A percentile compares a stretch with the other conserved stretches of the same genome.
Evolutionary conservation across 2,888 invertebrate genomes (phyloP).

Genomic region (Colletes collaris): DNA sequence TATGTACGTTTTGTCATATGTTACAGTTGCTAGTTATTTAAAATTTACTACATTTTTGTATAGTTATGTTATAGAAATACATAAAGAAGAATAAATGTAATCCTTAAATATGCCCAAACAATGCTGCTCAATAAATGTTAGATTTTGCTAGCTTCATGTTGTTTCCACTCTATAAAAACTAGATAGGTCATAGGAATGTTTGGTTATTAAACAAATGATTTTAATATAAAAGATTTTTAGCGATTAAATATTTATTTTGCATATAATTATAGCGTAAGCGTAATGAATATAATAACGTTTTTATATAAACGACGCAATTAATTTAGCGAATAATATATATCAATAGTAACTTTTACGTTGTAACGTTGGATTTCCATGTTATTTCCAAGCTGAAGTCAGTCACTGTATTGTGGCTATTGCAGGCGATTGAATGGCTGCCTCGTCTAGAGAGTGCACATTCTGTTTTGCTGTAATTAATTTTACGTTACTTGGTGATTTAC

Average conservation of each 20-base stretch:
- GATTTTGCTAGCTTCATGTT: constrained; percentile 36
- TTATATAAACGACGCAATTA: not conserved
- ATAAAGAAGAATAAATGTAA: constrained; percentile 38
- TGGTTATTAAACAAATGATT: not conserved
- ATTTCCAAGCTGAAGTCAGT: constrained; percentile 63
- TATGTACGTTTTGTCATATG: not conserved
- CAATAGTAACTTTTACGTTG: constrained; percentile 40
- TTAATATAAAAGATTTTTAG: not conserved
- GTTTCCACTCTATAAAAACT: constrained; percentile 31
- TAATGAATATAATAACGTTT: not conserved
- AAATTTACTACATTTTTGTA: not conserved
- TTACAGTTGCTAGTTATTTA: too few relatives aligned
- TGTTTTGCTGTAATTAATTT: constrained; percentile 79
- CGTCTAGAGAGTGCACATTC: constrained; percentile 77
- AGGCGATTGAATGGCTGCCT: constrained; percentile 75
- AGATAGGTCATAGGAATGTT: not conserved
- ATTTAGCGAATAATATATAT: not conserved
- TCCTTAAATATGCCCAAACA: constrained; percentile 37
- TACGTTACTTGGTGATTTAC: constrained; percentile 72
- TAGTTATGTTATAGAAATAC: constrained; percentile 20
- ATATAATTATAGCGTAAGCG: not conserved
- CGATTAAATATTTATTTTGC: not conserved
- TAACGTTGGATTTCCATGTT: constrained; percentile 46
- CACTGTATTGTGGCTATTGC: constrained; percentile 74
- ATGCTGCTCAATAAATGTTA: constrained; percentile 49